Evolutionary conservation across 2,113 vertebrate genomes (phyloP).

Genomic region (Oncorhynchus keta): DNA sequence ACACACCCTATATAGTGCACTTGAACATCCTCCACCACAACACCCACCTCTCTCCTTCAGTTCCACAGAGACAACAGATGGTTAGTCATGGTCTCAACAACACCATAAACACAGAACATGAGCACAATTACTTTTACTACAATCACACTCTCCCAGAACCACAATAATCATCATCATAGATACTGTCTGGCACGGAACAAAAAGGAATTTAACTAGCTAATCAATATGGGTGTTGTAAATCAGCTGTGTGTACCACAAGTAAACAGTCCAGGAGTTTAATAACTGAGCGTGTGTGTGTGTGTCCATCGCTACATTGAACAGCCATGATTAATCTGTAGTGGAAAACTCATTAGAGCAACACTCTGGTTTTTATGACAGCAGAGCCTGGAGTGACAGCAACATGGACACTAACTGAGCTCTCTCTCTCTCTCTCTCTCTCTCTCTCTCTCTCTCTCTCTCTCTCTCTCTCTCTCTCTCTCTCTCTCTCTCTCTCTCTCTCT

Average conservation of each 20-base stretch:
- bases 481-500: too few species aligned
- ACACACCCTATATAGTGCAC: too few species aligned
- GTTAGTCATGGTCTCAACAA: background rate
- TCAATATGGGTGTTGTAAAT: conserved; percentile 27
- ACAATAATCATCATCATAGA: conserved; percentile 25
- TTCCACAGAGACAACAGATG: background rate
- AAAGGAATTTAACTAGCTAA: conserved; percentile 33
- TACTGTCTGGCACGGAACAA: background rate
- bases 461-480: too few species aligned
- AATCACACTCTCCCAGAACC: conserved; percentile 1
- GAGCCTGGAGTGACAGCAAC: background rate
- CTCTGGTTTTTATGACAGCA: conserved; percentile 24
- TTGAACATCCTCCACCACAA: too few species aligned
- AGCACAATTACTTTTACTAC: conserved; percentile 25
- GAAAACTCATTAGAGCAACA: conserved; percentile 46
- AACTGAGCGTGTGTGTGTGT: background rate
- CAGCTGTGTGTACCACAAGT: background rate
- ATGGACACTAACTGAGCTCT: background rate
- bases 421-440: background rate
- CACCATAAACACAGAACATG: conserved; percentile 17
- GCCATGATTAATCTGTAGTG: conserved; percentile 41
- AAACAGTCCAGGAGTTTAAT: conserved; percentile 23
- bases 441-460: too few species aligned
- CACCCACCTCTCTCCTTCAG: too few species aligned
- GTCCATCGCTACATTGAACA: background rate